These are phyloP conservation scores for Myotis pilosus DNA, from an alignment of 2,797 vertebrate species.

Conservation along the genomic window DNA sequence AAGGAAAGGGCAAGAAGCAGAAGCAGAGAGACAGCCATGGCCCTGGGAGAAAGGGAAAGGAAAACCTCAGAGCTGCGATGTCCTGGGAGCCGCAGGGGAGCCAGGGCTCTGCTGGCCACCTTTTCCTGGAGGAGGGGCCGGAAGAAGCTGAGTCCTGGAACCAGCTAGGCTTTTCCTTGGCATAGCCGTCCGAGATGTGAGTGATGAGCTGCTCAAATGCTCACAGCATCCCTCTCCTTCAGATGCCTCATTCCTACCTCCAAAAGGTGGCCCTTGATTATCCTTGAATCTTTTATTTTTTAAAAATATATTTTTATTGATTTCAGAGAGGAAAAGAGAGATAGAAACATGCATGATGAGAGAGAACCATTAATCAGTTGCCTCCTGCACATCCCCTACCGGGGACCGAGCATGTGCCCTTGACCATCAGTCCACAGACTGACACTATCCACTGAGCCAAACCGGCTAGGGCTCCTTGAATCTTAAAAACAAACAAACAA, in stretches of 20 bases:
- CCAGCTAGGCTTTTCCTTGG: background rate
- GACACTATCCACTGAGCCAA: no score
- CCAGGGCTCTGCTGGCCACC: background rate
- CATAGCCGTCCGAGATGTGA: background rate
- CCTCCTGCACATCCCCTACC: no score
- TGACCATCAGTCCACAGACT: no score
- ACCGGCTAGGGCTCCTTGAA: no score
- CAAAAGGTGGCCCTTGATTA: background rate
- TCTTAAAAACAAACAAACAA: no score
- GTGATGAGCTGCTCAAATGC: background rate
- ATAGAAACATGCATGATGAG: no score
- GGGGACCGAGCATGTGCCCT: no score
- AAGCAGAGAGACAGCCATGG: background rate
- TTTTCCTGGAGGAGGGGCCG: background rate
- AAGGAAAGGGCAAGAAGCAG: constrained; percentile 49
- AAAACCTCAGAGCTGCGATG: background rate
- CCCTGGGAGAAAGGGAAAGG: background rate
- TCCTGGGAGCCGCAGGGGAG: background rate
- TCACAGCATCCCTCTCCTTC: background rate
- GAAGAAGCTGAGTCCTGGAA: background rate
- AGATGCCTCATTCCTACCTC: background rate
- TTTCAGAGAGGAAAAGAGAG: no score
- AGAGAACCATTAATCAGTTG: no score
- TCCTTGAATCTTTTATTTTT: background rate
- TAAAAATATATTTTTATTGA: background rate